phyloP scores from a whole-genome alignment of 2,888 invertebrate genomes.

The Boloria selene region DNA sequence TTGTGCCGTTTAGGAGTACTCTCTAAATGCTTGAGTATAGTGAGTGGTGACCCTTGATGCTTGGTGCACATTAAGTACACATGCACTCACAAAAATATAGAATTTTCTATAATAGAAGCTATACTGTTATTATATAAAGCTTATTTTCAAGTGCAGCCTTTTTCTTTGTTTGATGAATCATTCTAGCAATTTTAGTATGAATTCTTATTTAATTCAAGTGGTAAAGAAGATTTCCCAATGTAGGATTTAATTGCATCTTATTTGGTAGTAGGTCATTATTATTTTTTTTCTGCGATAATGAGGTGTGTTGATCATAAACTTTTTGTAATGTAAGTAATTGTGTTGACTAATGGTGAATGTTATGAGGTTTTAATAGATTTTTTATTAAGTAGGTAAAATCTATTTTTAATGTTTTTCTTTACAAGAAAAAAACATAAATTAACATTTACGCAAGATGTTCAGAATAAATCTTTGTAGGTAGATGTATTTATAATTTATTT shows the following conservation, averaged over 20 bases:
- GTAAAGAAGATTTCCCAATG: constrained; percentile 12
- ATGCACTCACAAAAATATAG: constrained; percentile 42
- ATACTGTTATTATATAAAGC: constrained; percentile 12
- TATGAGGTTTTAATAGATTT: background rate
- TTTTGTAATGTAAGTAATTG: constrained; percentile 3
- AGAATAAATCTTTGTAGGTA: no score
- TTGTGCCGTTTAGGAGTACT: background rate
- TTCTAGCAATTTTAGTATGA: constrained; percentile 8
- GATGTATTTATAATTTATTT: no score
- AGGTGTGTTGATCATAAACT: constrained; percentile 2
- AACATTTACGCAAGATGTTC: no score
- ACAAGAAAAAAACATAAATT: no score
- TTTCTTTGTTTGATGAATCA: background rate
- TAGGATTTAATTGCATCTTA: background rate
- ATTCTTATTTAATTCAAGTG: no score
- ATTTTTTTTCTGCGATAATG: background rate
- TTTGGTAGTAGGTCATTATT: background rate
- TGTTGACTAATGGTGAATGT: background rate
- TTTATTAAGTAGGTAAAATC: background rate
- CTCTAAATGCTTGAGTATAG: constrained; percentile 15
- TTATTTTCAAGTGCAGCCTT: constrained; percentile 17
- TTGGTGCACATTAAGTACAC: constrained; percentile 59
- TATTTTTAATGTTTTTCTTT: no score
- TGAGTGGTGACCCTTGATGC: constrained; percentile 44
- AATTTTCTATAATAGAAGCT: constrained; percentile 15